phyloP scores from a whole-genome alignment of 92 coral and sea anemone species.

The Chrysogorgia sp. region DNA sequence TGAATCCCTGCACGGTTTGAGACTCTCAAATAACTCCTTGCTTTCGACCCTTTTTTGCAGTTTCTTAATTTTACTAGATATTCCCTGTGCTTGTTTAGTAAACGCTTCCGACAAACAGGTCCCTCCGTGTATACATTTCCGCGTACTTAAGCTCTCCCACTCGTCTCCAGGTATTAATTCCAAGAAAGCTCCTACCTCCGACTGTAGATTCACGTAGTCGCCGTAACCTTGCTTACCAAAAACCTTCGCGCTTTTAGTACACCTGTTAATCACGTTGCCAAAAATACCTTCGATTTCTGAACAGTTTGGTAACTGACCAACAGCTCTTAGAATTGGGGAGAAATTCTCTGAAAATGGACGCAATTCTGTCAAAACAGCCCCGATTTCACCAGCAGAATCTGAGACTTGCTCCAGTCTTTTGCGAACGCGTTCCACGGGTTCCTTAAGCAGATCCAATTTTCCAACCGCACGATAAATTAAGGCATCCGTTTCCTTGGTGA shows the following conservation, averaged over 20 bases:
- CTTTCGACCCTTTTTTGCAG: conserved; percentile 59
- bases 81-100: conserved; percentile 76
- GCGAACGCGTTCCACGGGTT: conserved; percentile 71
- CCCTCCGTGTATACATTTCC: conserved; percentile 81
- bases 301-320: conserved; percentile 82
- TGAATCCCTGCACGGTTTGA: conserved; percentile 71
- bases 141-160: conserved; percentile 75
- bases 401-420: conserved; percentile 64
- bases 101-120: conserved; percentile 82
- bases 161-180: conserved; percentile 86
- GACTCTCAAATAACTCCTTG: conserved; percentile 73
- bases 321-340: conserved; percentile 72
- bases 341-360: conserved; percentile 85
- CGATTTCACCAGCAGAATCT: conserved; percentile 67
- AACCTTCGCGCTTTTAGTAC: conserved; percentile 70
- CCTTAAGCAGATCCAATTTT: conserved; percentile 67
- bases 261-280: conserved; percentile 70
- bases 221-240: conserved; percentile 66
- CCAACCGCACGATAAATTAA: conserved; percentile 67
- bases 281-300: conserved; percentile 64
- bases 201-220: conserved; percentile 73
- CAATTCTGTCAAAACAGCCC: conserved; percentile 66
- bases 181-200: conserved; percentile 66
- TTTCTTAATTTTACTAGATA: conserved; percentile 64
- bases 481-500: conserved; percentile 73